Percentiles rank a stretch among this genome's conserved stretches.
These are phyloP conservation scores for Ctenodactylus gundi DNA, from an alignment of 2,113 vertebrate species.

Conservation along the genomic window DNA sequence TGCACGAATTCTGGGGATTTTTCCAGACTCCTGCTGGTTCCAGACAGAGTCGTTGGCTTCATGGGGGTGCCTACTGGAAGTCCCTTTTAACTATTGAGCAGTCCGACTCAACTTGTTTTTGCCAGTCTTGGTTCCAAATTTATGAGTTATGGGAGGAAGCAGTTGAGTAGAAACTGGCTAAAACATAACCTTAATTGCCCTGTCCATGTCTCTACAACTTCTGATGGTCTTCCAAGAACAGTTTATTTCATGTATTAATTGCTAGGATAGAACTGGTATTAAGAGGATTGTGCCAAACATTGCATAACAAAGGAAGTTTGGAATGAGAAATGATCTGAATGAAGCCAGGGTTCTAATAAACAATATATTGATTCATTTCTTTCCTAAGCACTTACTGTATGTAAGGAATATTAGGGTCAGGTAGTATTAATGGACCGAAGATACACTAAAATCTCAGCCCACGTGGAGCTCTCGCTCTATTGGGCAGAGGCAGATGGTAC, in stretches of 20 bases:
- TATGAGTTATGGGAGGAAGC: constrained; percentile 15
- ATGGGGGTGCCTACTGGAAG: neutral
- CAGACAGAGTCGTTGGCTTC: neutral
- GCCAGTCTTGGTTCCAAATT: neutral
- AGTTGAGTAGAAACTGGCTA: neutral
- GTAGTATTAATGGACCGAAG: neutral
- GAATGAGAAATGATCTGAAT: neutral
- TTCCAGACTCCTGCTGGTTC: constrained; percentile 35
- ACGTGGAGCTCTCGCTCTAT: neutral
- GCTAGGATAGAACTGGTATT: neutral
- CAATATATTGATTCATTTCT: neutral
- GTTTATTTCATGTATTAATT: neutral
- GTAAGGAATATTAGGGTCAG: no score
- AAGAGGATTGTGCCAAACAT: neutral
- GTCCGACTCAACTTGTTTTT: neutral
- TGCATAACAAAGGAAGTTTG: neutral
- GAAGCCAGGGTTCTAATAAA: neutral
- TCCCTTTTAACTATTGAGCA: neutral
- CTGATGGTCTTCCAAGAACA: neutral
- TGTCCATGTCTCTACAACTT: neutral
- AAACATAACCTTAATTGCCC: neutral
- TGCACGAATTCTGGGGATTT: constrained; percentile 11
- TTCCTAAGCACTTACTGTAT: neutral
- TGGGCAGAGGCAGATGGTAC: neutral
- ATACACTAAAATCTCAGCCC: neutral